A percentile compares a stretch with the other conserved stretches of the same genome.
Evolutionary conservation across 1,140 invertebrate species (phyloP).

Genomic region (Hylaeus anthracinus): DNA sequence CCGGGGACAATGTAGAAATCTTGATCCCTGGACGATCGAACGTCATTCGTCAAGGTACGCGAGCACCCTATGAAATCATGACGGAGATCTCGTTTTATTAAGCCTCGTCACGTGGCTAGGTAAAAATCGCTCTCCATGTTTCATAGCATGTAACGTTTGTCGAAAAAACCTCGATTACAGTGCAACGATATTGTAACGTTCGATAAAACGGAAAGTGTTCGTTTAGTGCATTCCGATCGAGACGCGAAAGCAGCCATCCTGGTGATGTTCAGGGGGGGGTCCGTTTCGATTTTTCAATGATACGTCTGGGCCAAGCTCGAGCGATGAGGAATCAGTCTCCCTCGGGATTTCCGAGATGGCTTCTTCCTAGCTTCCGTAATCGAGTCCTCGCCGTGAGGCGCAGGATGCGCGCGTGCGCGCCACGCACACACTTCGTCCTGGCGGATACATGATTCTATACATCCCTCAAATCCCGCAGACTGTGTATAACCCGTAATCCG

Average conservation of each 20-base stretch:
- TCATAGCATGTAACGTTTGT: neutral
- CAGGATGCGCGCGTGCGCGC: slow-evolving; percentile 7
- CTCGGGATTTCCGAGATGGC: slow-evolving; percentile 66
- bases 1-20: slow-evolving; percentile 30
- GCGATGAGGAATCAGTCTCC: slow-evolving; percentile 51
- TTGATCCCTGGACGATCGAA: slow-evolving; percentile 30
- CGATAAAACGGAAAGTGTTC: no score
- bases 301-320: neutral
- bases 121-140: slow-evolving; percentile 8
- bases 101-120: slow-evolving; percentile 28
- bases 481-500: slow-evolving; percentile 68
- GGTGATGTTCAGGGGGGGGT: neutral
- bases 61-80: slow-evolving; percentile 20
- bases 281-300: slow-evolving; percentile 21
- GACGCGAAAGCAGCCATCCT: neutral
- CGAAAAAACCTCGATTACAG: no score
- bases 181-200: no score
- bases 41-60: slow-evolving; percentile 43
- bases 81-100: slow-evolving; percentile 31
- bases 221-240: neutral
- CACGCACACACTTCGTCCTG: slow-evolving; percentile 12
- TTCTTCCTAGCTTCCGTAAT: slow-evolving; percentile 67
- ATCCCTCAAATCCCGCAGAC: slow-evolving; percentile 63
- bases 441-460: slow-evolving; percentile 41
- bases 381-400: slow-evolving; percentile 51